Conservation (phyloP, 2,113 vertebrate species). For the Tyrannus savana region DNA sequence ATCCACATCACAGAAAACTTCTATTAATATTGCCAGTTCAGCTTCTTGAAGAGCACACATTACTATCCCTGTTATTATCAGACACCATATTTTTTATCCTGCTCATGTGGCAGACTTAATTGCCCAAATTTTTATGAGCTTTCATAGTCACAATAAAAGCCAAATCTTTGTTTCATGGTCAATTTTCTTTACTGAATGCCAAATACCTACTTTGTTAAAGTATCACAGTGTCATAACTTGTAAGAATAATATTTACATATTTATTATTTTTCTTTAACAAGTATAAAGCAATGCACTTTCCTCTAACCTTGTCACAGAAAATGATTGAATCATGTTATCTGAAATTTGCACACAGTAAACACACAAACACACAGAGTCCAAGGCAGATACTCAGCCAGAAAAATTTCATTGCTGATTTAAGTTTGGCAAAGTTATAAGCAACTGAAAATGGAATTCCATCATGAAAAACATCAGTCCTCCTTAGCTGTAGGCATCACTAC, state of each 20-base stretch:
- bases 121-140: not conserved
- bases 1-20: not conserved
- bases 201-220: not conserved
- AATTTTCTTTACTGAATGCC: not conserved
- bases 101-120: not conserved
- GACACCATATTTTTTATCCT: not conserved
- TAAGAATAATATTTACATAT: conserved; percentile 14
- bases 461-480: not conserved
- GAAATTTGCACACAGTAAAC: conserved; percentile 4
- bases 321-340: conserved; percentile 10
- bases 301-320: not conserved
- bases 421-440: not conserved
- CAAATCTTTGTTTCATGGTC: not conserved
- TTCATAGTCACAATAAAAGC: not conserved
- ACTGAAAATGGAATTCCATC: not conserved
- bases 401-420: not conserved
- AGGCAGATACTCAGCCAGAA: not conserved
- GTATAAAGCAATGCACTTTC: not conserved
- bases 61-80: not conserved
- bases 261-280: conserved; percentile 24
- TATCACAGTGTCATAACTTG: not conserved
- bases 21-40: not conserved
- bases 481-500: not conserved
- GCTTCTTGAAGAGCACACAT: not conserved
- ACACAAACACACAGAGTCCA: not conserved